Conservation (phyloP, 2,113 vertebrate species). For the Ictalurus punctatus region DNA sequence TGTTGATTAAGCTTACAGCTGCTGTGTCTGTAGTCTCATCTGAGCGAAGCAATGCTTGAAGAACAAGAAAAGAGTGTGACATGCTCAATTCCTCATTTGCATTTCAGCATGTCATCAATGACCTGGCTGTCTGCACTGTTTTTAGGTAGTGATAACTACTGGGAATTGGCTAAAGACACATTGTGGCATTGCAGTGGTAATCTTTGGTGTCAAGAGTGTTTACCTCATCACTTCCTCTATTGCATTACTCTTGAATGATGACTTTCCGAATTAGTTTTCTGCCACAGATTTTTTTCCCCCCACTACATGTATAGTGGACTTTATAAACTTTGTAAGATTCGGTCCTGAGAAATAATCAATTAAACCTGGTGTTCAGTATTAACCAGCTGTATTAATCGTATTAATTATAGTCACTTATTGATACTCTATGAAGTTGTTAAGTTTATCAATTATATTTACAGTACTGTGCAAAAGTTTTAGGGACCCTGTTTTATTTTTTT, state of each 20-base stretch:
- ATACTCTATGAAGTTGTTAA: background rate
- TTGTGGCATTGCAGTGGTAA: background rate
- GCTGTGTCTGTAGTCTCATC: constrained; percentile 14
- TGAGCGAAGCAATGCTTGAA: constrained; percentile 19
- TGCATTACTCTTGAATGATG: background rate
- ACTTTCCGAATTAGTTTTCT: background rate
- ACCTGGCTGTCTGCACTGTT: background rate
- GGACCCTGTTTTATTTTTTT: no score
- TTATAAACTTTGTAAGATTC: background rate
- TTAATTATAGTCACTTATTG: background rate
- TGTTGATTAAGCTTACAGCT: constrained; percentile 37
- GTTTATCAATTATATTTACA: background rate
- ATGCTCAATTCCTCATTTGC: constrained; percentile 9
- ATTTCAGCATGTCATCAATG: constrained; percentile 10
- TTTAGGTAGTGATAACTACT: constrained; percentile 2
- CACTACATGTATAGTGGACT: background rate
- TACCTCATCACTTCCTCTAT: background rate
- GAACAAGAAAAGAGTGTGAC: constrained; percentile 19
- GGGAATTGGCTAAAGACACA: constrained; percentile 13
- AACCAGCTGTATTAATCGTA: background rate
- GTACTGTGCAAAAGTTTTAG: no score
- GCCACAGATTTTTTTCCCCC: background rate
- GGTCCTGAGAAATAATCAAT: no score
- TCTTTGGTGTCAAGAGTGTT: background rate
- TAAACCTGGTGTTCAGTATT: background rate